Conservation (phyloP, 2,113 vertebrate genomes). For the cat (Felis catus) region DNA sequence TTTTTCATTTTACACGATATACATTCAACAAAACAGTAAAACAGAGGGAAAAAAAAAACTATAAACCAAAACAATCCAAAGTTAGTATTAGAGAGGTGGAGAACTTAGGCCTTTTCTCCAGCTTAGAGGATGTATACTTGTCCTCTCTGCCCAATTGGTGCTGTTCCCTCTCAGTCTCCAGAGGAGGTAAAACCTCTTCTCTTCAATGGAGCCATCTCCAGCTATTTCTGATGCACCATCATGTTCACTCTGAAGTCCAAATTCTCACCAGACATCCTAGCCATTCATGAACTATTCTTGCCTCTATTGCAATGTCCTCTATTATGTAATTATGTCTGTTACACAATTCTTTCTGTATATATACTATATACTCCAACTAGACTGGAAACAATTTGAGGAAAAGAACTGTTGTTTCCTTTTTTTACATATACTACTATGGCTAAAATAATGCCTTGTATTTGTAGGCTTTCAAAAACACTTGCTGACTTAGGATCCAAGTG, state of each 20-base stretch:
- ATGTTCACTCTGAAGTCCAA: neutral
- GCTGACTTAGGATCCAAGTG: neutral
- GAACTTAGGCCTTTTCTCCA: neutral
- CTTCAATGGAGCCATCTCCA: neutral
- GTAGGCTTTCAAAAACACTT: neutral
- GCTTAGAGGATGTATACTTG: neutral
- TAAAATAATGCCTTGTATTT: neutral
- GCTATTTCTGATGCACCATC: too few species aligned
- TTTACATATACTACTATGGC: neutral
- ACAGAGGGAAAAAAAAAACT: neutral
- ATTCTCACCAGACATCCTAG: neutral
- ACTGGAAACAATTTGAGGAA: neutral
- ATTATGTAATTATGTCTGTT: neutral
- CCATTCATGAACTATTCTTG: neutral
- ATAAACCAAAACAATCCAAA: neutral
- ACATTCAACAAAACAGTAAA: neutral
- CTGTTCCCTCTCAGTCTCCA: neutral
- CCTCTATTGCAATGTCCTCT: neutral
- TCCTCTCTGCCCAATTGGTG: neutral
- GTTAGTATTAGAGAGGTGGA: neutral
- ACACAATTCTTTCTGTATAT: neutral
- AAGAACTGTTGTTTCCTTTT: neutral
- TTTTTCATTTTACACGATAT: conserved; percentile 28
- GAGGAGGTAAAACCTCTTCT: neutral
- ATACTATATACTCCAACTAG: neutral